These are phyloP conservation scores for Drosophila arizonae DNA, from an alignment of 1,140 invertebrate species.

Conservation along the genomic window DNA sequence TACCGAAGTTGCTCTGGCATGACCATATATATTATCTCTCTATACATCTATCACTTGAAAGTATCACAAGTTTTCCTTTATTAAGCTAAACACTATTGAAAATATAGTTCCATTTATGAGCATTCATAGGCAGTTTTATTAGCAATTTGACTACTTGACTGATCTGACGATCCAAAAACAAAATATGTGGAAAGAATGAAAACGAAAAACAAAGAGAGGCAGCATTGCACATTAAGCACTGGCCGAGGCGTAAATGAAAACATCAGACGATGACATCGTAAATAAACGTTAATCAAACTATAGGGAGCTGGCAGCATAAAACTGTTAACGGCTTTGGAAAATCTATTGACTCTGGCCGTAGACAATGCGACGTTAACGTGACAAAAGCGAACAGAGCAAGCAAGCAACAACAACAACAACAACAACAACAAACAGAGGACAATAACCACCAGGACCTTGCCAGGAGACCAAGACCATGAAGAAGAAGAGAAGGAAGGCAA, in stretches of 20 bases:
- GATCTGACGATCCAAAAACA: not conserved
- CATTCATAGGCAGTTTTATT: constrained; percentile 8
- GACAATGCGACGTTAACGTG: constrained; percentile 39
- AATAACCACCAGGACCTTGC: constrained; percentile 13
- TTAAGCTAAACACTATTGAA: not conserved
- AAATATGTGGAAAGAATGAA: too few relatives aligned
- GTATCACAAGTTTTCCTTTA: not conserved
- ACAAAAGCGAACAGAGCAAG: constrained; percentile 23
- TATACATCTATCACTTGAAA: too few relatives aligned
- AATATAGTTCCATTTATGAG: not conserved
- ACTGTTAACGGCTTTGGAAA: constrained; percentile 48
- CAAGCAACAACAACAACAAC: not conserved
- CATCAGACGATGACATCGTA: constrained; percentile 44
- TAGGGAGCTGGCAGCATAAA: constrained; percentile 26
- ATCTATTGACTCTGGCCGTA: constrained; percentile 46
- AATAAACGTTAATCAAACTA: constrained; percentile 39
- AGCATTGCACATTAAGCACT: constrained; percentile 19
- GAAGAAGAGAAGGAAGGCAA: not conserved
- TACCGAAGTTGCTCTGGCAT: too few relatives aligned
- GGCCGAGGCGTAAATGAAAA: constrained; percentile 40
- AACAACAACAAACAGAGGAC: constrained; percentile 2
- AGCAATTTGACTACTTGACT: constrained; percentile 23
- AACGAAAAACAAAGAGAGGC: not conserved
- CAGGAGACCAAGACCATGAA: not conserved
- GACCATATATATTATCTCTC: too few relatives aligned